Evolutionary conservation across 2,888 invertebrate species (phyloP).

Genomic region (Pharmacophagus antenor): DNA sequence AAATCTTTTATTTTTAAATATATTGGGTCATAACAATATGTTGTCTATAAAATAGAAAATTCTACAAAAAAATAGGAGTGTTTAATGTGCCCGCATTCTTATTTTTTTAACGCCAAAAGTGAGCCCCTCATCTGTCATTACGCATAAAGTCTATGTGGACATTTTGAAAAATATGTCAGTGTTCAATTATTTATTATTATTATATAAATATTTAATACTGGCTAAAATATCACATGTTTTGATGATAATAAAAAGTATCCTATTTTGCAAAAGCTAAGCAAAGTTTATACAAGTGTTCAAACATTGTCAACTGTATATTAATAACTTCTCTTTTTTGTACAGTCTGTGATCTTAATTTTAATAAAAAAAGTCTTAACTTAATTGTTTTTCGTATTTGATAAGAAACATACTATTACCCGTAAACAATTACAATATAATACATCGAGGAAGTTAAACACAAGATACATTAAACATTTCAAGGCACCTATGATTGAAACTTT

Average conservation of each 20-base stretch:
- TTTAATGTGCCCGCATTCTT: not conserved
- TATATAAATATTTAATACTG: not conserved
- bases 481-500: not conserved
- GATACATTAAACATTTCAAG: not conserved
- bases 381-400: not conserved
- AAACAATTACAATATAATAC: not conserved
- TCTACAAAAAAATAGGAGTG: conserved; percentile 9
- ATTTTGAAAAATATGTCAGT: not conserved
- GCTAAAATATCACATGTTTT: not conserved
- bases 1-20: conserved; percentile 7
- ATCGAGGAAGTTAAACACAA: not conserved
- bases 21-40: not conserved
- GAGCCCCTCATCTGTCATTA: not conserved
- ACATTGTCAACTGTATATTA: not conserved
- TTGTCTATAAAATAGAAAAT: not conserved
- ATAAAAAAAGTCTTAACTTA: not conserved
- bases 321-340: not conserved
- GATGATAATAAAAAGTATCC: not conserved
- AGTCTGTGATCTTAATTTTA: not conserved
- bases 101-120: not conserved
- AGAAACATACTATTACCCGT: not conserved
- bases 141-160: not conserved
- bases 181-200: not conserved
- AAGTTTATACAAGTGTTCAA: not conserved
- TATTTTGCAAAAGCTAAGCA: not conserved